phyloP scores from a whole-genome alignment of 92 coral and sea anemone species.

The Bergia sp. region DNA sequence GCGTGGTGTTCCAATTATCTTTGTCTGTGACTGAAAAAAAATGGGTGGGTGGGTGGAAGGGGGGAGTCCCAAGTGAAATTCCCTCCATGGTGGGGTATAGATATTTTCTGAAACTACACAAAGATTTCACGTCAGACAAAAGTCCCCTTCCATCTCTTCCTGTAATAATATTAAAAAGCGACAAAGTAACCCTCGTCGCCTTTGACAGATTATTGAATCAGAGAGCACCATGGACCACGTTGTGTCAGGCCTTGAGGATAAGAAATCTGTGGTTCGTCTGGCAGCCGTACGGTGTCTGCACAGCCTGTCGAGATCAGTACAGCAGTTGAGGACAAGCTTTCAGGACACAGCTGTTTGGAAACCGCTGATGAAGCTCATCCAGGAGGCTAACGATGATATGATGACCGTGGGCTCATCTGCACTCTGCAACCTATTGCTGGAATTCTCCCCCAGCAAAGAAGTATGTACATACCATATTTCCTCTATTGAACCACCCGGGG shows the following conservation, averaged over 20 bases:
- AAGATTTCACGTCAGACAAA: not conserved
- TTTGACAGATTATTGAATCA: conserved; percentile 82
- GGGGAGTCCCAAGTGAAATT: too few relatives aligned
- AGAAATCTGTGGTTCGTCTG: conserved; percentile 83
- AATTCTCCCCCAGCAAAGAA: conserved; percentile 99
- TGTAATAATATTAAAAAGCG: not conserved
- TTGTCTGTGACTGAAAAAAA: too few relatives aligned
- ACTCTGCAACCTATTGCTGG: conserved; percentile 91
- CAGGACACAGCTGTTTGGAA: conserved; percentile 99
- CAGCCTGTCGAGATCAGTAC: conserved; percentile 96
- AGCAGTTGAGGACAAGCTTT: conserved; percentile 92
- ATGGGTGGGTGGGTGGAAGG: too few relatives aligned
- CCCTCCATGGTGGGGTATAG: not conserved
- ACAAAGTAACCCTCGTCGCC: not conserved
- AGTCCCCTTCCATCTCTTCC: not conserved
- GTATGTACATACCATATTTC: conserved; percentile 34
- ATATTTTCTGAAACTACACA: not conserved
- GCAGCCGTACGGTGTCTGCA: conserved; percentile 99
- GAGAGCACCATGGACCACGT: conserved; percentile 98
- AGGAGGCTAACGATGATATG: conserved; percentile 94
- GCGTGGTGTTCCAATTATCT: too few relatives aligned
- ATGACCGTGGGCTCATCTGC: conserved; percentile 97
- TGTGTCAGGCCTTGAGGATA: conserved; percentile 92
- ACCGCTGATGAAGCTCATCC: conserved; percentile 88
- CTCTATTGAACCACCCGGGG: too few relatives aligned